Percentiles rank a stretch among this genome's conserved stretches.
These are phyloP conservation scores for Melospiza georgiana DNA, from an alignment of 2,113 vertebrate species.

Conservation along the genomic window DNA sequence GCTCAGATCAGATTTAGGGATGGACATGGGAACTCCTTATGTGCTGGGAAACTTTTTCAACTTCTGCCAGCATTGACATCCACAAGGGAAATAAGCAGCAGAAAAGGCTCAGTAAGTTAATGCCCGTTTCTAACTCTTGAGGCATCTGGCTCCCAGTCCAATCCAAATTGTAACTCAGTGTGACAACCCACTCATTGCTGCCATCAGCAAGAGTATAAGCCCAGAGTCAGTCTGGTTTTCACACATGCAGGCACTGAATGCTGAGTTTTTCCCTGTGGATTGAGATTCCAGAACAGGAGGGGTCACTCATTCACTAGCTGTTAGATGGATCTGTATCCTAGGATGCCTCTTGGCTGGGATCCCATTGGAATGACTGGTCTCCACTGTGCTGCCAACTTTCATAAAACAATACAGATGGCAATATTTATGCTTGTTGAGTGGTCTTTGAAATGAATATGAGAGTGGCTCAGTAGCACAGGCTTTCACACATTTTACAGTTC, in stretches of 20 bases:
- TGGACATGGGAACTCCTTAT: background rate
- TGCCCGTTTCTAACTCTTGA: background rate
- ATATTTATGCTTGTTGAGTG: constrained; percentile 19
- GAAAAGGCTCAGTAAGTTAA: background rate
- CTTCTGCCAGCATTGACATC: background rate
- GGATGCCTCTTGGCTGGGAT: constrained; percentile 22
- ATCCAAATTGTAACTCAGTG: background rate
- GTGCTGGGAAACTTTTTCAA: background rate
- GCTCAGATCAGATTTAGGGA: background rate
- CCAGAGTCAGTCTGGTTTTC: background rate
- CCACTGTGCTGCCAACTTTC: background rate
- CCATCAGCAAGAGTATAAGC: background rate
- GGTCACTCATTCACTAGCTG: background rate
- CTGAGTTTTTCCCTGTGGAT: background rate
- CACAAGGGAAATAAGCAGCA: background rate
- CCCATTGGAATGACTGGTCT: constrained; percentile 2
- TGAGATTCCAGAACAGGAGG: background rate
- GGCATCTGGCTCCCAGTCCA: background rate
- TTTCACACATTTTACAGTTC: background rate
- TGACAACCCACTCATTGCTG: background rate
- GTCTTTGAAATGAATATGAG: constrained; percentile 28
- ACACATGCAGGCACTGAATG: background rate
- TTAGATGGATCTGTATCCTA: background rate
- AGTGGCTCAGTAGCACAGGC: background rate
- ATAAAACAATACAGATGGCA: constrained; percentile 51